A percentile compares a stretch with the other conserved stretches of the same genome.
These are phyloP conservation scores for Drosophila aldrichi DNA, from an alignment of 2,888 invertebrate genomes.

Conservation along the genomic window DNA sequence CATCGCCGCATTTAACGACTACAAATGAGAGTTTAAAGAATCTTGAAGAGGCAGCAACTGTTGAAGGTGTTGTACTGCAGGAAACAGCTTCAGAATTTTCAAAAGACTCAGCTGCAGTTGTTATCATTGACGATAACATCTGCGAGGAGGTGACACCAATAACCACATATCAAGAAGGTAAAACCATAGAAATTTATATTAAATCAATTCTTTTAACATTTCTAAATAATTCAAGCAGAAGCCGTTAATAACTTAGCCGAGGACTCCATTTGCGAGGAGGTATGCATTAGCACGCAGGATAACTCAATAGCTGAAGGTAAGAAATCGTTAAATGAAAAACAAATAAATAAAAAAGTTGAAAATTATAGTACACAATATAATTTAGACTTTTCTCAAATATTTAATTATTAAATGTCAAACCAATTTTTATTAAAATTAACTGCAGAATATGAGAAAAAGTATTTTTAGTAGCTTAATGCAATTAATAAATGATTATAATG, in stretches of 20 bases:
- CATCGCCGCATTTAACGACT: not conserved
- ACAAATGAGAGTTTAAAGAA: not conserved
- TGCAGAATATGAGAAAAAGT: not conserved
- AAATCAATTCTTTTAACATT: not conserved
- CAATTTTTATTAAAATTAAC: not conserved
- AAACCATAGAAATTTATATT: conserved; percentile 7
- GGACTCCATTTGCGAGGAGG: conserved; percentile 50
- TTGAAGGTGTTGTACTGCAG: not conserved
- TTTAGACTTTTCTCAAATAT: not conserved
- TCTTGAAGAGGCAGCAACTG: no score
- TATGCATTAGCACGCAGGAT: conserved; percentile 7
- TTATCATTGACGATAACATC: conserved; percentile 55
- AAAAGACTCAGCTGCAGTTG: not conserved
- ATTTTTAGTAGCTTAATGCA: not conserved
- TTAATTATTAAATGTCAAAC: not conserved
- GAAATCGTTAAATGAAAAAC: not conserved
- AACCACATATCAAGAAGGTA: conserved; percentile 34
- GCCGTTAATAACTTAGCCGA: conserved; percentile 13
- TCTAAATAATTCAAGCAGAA: conserved; percentile 1
- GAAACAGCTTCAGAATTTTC: not conserved
- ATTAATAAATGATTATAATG: not conserved
- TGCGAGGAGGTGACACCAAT: conserved; percentile 50
- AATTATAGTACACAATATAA: not conserved
- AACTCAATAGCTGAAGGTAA: conserved; percentile 20
- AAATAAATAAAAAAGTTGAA: not conserved